Percentiles rank a stretch among this genome's conserved stretches.
Evolutionary conservation across 1,140 invertebrate genomes (phyloP).

Genomic region (Sycophaga agraensis): DNA sequence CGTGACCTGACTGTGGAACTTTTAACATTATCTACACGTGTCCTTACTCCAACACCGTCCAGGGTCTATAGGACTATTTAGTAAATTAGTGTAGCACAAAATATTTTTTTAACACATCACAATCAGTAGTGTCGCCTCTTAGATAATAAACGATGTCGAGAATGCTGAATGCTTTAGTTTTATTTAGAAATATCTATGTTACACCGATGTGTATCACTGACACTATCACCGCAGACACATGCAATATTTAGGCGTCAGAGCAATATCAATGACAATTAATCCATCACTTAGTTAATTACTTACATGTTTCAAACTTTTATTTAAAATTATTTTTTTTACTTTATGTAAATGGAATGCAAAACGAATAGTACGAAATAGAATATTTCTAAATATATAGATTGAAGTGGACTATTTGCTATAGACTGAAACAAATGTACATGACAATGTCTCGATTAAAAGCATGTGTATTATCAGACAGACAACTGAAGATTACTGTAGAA

Average conservation of each 20-base stretch:
- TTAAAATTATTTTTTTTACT: too few relatives aligned
- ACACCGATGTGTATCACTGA: slow-evolving; percentile 30
- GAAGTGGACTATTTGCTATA: too few relatives aligned
- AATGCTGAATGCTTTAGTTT: slow-evolving; percentile 54
- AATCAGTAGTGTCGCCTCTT: slow-evolving; percentile 10
- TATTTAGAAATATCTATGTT: slow-evolving; percentile 38
- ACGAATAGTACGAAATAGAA: too few relatives aligned
- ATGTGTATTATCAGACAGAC: not conserved
- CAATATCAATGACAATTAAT: slow-evolving; percentile 28
- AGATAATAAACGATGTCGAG: slow-evolving; percentile 40
- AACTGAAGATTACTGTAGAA: not conserved
- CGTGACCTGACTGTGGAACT: not conserved
- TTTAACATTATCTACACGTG: not conserved
- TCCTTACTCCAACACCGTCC: not conserved
- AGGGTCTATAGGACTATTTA: slow-evolving; percentile 39
- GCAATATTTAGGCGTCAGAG: not conserved
- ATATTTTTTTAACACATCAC: slow-evolving; percentile 6
- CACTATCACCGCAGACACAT: slow-evolving; percentile 23
- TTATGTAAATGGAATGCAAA: too few relatives aligned
- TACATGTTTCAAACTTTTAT: too few relatives aligned
- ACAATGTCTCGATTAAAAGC: too few relatives aligned
- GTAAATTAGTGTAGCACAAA: slow-evolving; percentile 36
- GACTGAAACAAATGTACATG: too few relatives aligned
- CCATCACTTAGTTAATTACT: slow-evolving; percentile 33
- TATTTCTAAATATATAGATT: too few relatives aligned